These are phyloP conservation scores for Drosophila lini DNA, from an alignment of 1,140 invertebrate genomes.

Conservation along the genomic window DNA sequence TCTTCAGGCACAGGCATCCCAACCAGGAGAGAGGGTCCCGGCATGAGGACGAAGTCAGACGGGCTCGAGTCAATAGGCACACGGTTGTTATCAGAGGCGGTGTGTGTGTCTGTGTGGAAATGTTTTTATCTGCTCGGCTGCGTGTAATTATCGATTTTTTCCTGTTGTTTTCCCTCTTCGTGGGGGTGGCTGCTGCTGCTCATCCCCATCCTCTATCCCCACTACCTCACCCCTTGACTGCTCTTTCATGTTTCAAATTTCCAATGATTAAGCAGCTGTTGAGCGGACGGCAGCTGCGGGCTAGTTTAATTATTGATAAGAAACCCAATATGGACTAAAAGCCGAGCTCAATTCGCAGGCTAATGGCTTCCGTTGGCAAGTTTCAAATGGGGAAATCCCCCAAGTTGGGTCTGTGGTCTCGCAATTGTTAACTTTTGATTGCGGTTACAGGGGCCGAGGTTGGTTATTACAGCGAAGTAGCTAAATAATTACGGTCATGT, in stretches of 20 bases:
- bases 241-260: slow-evolving; percentile 69
- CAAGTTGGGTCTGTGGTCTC: slow-evolving; percentile 1
- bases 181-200: slow-evolving; percentile 41
- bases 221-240: slow-evolving; percentile 13
- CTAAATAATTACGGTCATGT: neutral
- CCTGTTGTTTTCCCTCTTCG: slow-evolving; percentile 24
- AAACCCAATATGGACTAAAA: slow-evolving; percentile 47
- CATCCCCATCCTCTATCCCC: neutral
- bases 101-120: slow-evolving; percentile 4
- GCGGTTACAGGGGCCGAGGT: slow-evolving; percentile 3
- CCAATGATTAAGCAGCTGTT: slow-evolving; percentile 70
- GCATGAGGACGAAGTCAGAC: slow-evolving; percentile 28
- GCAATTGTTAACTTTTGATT: slow-evolving; percentile 13
- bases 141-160: slow-evolving; percentile 74
- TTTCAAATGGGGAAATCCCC: slow-evolving; percentile 5
- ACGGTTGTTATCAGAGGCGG: slow-evolving; percentile 59
- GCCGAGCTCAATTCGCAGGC: slow-evolving; percentile 21
- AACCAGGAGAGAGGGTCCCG: slow-evolving; percentile 4
- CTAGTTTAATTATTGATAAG: slow-evolving; percentile 66
- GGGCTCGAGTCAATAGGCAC: slow-evolving; percentile 49
- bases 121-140: slow-evolving; percentile 59
- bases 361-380: slow-evolving; percentile 13
- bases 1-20: slow-evolving; percentile 27
- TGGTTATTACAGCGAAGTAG: neutral
- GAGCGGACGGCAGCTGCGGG: slow-evolving; percentile 47